Evolutionary conservation across 2,888 invertebrate species (phyloP), one percentile per base, ranked within the genome.

Genomic region (Tanytarsus gracilentus): DNA sequence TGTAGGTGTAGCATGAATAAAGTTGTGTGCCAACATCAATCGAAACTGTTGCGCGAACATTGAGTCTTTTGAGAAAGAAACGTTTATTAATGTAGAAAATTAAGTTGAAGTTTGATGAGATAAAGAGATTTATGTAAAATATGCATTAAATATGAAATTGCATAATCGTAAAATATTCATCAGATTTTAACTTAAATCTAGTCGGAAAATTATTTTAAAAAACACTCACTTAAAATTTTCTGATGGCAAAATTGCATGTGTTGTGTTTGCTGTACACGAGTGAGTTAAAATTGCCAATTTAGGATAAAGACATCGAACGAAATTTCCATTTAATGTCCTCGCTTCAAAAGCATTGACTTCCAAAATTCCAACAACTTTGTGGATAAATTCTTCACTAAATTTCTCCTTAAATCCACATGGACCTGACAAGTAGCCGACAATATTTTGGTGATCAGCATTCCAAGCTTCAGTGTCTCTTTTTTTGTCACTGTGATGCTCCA

Each of bases 301-400:
- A 0, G 90, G 88, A 70, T 86, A 91, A 14, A 92, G 71, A 9
- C 87, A 89, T 62, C 90, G 79, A 2, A 89, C 77, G 18, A 80
- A 77, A 68, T 79, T 81, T 0, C 86, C 86, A 27, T 77, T 78
- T 1, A 76, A 67, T 1, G 85, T 83, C 39, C 85, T 80, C 1
- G 87, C 81, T 71, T 90, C 88, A 64, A 88, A 86, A 2, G 85
- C 79, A 68, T 88, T 88, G 1, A 88, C 81, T 74, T 91, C 90
- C 61, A 90, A 75, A 64, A 91, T 85, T 4, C 91, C 91, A 66
- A 89, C 86, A 25, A 82, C 82, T 64, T 78, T 80, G 71, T 90
- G 88, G 63, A 91, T 84, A 8, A 82, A 70, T 11, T 87, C 84
- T 67, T 86, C 87, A 4, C 80, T 77, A 68, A 87, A 88, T 62